Conservation (phyloP, 2,113 vertebrate species). For the Pseudonaja textilis region DNA sequence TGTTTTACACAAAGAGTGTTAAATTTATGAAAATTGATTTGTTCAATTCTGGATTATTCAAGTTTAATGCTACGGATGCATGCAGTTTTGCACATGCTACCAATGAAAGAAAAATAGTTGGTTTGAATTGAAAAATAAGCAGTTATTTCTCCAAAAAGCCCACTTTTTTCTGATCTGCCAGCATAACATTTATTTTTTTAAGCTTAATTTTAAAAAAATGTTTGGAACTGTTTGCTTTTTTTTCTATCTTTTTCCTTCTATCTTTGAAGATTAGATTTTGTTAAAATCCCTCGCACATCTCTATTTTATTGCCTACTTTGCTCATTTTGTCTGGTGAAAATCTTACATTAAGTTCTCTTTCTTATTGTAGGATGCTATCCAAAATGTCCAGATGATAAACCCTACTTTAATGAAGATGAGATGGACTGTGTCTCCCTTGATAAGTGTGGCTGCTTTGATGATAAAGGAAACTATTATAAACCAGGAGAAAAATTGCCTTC, state of each 20-base stretch:
- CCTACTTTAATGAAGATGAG: conserved; percentile 86
- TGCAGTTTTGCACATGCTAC: not conserved
- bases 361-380: conserved; percentile 86
- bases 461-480: conserved; percentile 71
- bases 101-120: not conserved
- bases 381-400: conserved; percentile 75
- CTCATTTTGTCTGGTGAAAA: not conserved
- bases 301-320: not conserved
- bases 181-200: not conserved
- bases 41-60: not conserved
- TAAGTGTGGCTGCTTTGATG: conserved; percentile 76
- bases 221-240: not conserved
- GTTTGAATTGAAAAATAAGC: not conserved
- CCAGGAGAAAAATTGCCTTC: conserved; percentile 67
- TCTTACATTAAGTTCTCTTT: not conserved
- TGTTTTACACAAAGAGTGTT: not conserved
- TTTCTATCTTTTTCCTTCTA: not conserved
- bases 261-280: not conserved
- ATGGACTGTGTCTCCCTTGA: conserved; percentile 81
- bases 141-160: not conserved
- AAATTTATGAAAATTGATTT: not conserved
- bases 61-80: not conserved
- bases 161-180: not conserved
- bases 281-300: not conserved
- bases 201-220: not conserved